Conservation (phyloP, 2,797 vertebrate species). For the Pogoniulus pusillus region DNA sequence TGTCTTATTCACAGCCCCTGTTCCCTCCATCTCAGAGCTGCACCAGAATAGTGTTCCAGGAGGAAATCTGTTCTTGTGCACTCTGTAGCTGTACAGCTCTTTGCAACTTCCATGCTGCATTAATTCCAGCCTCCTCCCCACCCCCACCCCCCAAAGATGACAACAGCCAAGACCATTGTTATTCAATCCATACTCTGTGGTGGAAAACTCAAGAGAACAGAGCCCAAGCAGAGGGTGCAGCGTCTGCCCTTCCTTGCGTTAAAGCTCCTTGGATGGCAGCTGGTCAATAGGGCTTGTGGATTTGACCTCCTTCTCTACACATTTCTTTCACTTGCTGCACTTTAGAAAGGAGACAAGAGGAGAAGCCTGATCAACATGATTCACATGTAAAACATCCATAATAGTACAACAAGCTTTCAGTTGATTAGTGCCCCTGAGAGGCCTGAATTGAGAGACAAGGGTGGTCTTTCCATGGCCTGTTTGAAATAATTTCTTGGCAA, state of each 20-base stretch:
- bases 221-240: not conserved
- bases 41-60: not conserved
- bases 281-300: not conserved
- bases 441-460: not conserved
- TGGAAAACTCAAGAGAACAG: not conserved
- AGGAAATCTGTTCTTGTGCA: not conserved
- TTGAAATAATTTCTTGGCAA: conserved; percentile 59
- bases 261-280: not conserved
- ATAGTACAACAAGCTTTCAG: not conserved
- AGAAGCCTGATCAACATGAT: not conserved
- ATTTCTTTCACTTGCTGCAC: not conserved
- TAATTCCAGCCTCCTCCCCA: not conserved
- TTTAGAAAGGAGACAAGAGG: not conserved
- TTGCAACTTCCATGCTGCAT: not conserved
- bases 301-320: not conserved
- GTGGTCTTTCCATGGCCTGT: conserved; percentile 38
- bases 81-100: not conserved
- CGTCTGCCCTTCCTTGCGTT: not conserved
- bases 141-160: not conserved
- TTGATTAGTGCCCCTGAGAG: conserved; percentile 3
- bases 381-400: not conserved
- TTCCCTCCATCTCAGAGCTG: not conserved
- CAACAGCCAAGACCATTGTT: not conserved
- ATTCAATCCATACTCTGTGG: not conserved
- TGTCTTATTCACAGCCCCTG: not conserved